Conservation (phyloP, 1,140 invertebrate species). For the Zaprionus ghesquierei region DNA sequence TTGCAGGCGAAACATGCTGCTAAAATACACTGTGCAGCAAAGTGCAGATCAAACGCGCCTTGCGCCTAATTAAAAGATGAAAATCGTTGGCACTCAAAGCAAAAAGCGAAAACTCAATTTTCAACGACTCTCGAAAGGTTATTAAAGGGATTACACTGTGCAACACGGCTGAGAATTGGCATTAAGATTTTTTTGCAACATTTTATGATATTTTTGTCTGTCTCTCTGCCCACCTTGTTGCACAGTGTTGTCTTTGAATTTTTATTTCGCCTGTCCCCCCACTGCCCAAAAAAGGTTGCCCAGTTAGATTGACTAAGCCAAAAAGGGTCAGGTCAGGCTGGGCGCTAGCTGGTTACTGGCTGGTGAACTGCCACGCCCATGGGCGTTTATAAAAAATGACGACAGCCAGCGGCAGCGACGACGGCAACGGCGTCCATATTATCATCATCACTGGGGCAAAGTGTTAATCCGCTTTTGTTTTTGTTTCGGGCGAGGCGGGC, state of each 20-base stretch:
- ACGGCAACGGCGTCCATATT: conserved; percentile 32
- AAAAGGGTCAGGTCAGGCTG: conserved; percentile 65
- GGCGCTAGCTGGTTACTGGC: not conserved
- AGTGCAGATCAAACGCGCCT: not conserved
- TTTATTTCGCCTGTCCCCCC: conserved; percentile 15
- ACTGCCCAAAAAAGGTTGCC: conserved; percentile 43
- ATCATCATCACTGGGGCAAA: conserved; percentile 72
- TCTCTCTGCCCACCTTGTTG: conserved; percentile 17
- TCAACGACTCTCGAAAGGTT: not conserved
- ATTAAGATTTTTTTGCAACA: not conserved
- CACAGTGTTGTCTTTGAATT: conserved; percentile 55
- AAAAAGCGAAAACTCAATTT: not conserved
- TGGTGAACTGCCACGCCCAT: conserved; percentile 33
- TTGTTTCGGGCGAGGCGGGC: no score
- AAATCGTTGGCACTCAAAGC: not conserved
- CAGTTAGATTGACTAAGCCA: conserved; percentile 71
- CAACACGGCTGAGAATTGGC: not conserved
- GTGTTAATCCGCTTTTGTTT: conserved; percentile 81
- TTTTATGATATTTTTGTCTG: not conserved
- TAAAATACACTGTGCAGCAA: conserved; percentile 30
- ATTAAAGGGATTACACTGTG: not conserved
- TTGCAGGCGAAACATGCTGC: not conserved
- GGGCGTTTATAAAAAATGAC: conserved; percentile 37
- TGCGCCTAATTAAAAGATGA: not conserved
- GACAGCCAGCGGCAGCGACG: conserved; percentile 12